These are phyloP conservation scores for Perognathus longimembris DNA, from an alignment of 2,113 vertebrate genomes.

Conservation along the genomic window DNA sequence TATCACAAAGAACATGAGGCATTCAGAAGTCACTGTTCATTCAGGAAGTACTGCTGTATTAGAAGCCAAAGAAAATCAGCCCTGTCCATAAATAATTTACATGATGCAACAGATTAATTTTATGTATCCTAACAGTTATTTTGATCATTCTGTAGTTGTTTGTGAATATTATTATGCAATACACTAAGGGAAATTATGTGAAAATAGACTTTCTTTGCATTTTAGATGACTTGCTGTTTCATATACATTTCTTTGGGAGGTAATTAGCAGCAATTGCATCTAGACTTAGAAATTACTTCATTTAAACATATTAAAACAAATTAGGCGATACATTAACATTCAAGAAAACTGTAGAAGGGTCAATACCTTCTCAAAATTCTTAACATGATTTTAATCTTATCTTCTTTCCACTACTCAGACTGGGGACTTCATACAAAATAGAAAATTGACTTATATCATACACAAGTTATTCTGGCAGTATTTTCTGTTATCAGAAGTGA, in stretches of 20 bases:
- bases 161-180: constrained; percentile 62
- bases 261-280: constrained; percentile 71
- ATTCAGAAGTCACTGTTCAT: constrained; percentile 78
- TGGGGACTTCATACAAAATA: constrained; percentile 24
- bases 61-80: constrained; percentile 76
- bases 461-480: background rate
- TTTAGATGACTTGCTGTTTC: constrained; percentile 46
- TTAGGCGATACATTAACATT: background rate
- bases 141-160: constrained; percentile 78
- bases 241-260: constrained; percentile 51
- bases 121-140: constrained; percentile 78
- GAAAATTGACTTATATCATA: constrained; percentile 38
- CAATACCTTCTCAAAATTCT: background rate
- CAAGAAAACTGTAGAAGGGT: background rate
- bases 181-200: constrained; percentile 72
- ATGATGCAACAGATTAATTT: constrained; percentile 65
- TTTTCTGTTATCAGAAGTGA: constrained; percentile 33
- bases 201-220: constrained; percentile 57
- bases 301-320: no score
- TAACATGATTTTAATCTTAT: constrained; percentile 25
- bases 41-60: constrained; percentile 77
- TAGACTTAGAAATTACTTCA: background rate
- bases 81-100: constrained; percentile 78
- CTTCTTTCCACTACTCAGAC: background rate
- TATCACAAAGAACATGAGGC: constrained; percentile 83